Evolutionary conservation across 1,140 invertebrate genomes (phyloP), one percentile per base, ranked within the genome.

Genomic region (Phthorimaea operculella): DNA sequence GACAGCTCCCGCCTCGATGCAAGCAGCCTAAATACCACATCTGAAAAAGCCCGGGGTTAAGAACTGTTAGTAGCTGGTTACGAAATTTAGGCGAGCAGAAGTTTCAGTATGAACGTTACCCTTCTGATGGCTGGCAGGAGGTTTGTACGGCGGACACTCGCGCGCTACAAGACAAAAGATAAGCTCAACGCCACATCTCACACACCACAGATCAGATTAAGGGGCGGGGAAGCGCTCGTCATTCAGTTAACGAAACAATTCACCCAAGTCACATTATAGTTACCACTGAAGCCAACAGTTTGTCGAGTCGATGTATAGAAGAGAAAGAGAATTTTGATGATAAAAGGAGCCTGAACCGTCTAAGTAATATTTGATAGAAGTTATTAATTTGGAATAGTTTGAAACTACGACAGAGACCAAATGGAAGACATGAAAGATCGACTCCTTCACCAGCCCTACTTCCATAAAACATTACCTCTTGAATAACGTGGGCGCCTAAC

Each of bases 51-150:
- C 11, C 18, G 21, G 21, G 21, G 6, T 28, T 63, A 62, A 60
- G 68, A 61, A 64, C 21, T 54, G 66, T 81, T 81, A 83, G 75
- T 77, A 72, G 64, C 56, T 70, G 65, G 66, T 10, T 14, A 47
- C 44, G 15, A 47, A 63, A 57, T 54, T 73, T 72, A 74, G 59
- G 60, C 63, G 68, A 66, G 59, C 62, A 66, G 60, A 68, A 66
- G 63, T 65, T 66, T 63, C 58, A 67, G 65, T 68, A 62, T 68
- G 17, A 77, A 84, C 77, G 58, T 84, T 84, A 82, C 79, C 81
- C 80, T 76, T 82, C 62, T 82, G 79, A 71, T 83, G 80, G 57
- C 73, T 83, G 64, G 76, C 60, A 60, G 81, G 81, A 76, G 71
- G 74, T 74, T 64, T 76, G 71, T 81, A 82, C 65, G 62, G 63